phyloP scores from a whole-genome alignment of 2,113 vertebrate genomes.

The Noctilio leporinus region DNA sequence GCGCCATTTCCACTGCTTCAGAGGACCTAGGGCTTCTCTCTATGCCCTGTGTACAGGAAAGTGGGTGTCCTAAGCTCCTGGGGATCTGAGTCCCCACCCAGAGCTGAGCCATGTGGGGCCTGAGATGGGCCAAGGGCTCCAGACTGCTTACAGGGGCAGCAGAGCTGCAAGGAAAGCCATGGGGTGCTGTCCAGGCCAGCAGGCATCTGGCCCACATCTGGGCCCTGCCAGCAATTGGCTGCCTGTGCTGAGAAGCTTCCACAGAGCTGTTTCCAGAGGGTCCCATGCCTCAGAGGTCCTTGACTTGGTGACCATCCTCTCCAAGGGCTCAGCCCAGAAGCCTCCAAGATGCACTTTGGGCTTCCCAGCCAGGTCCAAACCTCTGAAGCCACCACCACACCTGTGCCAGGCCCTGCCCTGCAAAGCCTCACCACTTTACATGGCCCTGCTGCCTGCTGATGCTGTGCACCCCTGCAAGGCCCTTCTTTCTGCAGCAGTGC shows the following conservation, averaged over 20 bases:
- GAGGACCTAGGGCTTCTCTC: rapidly evolving
- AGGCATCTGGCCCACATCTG: rapidly evolving
- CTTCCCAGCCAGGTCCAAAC: not conserved
- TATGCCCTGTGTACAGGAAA: rapidly evolving
- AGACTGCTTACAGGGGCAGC: rapidly evolving
- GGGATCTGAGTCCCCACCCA: rapidly evolving
- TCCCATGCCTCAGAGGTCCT: rapidly evolving
- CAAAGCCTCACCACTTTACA: not conserved
- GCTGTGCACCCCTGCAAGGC: not conserved
- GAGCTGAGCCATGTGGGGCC: too few species aligned
- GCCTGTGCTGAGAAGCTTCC: rapidly evolving
- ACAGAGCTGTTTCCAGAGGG: rapidly evolving
- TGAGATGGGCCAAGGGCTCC: rapidly evolving
- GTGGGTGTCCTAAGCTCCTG: rapidly evolving
- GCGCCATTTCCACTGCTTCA: not conserved
- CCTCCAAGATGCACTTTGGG: rapidly evolving
- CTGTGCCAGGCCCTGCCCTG: not conserved
- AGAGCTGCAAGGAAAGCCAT: rapidly evolving
- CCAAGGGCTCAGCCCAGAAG: not conserved
- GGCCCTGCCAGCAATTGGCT: not conserved
- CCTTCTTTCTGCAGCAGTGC: not conserved
- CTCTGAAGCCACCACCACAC: not conserved
- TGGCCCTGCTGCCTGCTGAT: not conserved
- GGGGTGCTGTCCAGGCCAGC: rapidly evolving
- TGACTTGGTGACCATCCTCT: not conserved